These are phyloP conservation scores for Osmoderma eremita DNA, from an alignment of 2,888 invertebrate species.

Conservation along the genomic window DNA sequence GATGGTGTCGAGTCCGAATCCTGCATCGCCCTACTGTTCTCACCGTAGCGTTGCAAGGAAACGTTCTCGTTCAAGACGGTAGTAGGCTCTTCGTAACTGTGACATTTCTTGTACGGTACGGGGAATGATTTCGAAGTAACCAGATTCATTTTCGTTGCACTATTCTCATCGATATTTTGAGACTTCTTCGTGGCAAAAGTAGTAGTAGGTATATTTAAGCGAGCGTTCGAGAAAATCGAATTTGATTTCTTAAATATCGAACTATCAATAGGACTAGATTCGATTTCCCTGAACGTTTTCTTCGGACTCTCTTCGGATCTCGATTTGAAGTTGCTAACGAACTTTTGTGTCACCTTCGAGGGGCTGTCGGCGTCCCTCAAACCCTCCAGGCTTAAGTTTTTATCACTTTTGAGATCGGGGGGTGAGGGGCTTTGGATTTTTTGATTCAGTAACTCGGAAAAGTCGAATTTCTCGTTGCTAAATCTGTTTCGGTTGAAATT, in stretches of 20 bases:
- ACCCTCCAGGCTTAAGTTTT: slow-evolving; percentile 34
- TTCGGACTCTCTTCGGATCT: slow-evolving; percentile 28
- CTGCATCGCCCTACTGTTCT: background rate
- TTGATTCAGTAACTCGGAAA: slow-evolving; percentile 39
- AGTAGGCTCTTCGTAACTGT: slow-evolving; percentile 28
- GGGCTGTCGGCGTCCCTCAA: slow-evolving; percentile 50
- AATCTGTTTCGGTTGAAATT: slow-evolving; percentile 61
- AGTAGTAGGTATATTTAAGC: slow-evolving; percentile 44
- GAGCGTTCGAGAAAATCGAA: slow-evolving; percentile 18
- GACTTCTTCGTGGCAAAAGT: slow-evolving; percentile 45
- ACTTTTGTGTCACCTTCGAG: slow-evolving; percentile 58
- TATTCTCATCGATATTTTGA: slow-evolving; percentile 7
- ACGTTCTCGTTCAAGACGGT: slow-evolving; percentile 5
- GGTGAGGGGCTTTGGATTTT: slow-evolving; percentile 12
- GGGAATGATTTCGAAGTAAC: slow-evolving; percentile 23
- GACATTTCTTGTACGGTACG: slow-evolving; percentile 36
- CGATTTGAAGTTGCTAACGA: slow-evolving; percentile 48
- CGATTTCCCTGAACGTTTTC: slow-evolving; percentile 21
- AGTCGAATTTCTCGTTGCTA: slow-evolving; percentile 51
- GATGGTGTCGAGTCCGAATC: slow-evolving; percentile 29
- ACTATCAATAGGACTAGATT: slow-evolving; percentile 15
- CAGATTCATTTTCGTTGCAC: slow-evolving; percentile 12
- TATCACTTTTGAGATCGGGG: slow-evolving; percentile 35
- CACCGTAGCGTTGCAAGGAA: slow-evolving; percentile 27
- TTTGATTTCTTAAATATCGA: slow-evolving; percentile 8